Evolutionary conservation across 2,113 vertebrate genomes (phyloP), one percentile per base, ranked within the genome.

Genomic region (Petroica traversi): DNA sequence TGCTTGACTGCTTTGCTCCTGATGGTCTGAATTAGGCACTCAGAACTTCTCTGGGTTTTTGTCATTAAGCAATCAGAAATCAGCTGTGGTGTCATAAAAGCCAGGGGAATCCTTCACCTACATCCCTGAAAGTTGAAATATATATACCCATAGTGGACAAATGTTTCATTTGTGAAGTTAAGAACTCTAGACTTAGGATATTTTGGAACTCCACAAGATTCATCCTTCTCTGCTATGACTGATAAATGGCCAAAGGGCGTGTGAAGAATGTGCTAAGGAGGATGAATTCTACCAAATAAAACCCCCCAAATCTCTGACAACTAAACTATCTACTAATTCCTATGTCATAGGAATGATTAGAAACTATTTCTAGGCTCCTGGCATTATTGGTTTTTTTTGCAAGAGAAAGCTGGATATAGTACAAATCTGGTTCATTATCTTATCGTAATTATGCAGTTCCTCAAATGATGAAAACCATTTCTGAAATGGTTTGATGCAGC

Each of bases 401-500:
- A 64, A 62, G 54, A 81, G 91, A 93, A 95, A 78, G 31, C 34
- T 93, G 46, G 24, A 64, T 55, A 57, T 82, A 49, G 22, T 79
- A 79, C 52, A 84, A 96, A 86, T 57, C 63, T 45, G 40, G 20
- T 51, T 85, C 33, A 67, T 66, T 91, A 79, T 95, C 85, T 73
- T 92, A 88, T 82, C 58, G 22, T 88, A 94, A 95, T 87, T 80
- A 73, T 52, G 45, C 59, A 57, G 62, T 89, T 82, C 59, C 29
- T 78, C 29, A 80, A 59, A 85, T 45, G 48, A 82, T 57, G 78
- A 83, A 95, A 95, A 72, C 29, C 19, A 17, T 94, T 78, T 94
- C 73, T 85, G 49, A 68, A 92, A 29, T 52, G 29, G 76, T 85
- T 81, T 95, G 48, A 48, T 4, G 3, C 38, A 73, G 61, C 41